Base-by-base conservation (phyloP, 2,797 vertebrate genomes). In the Cephalopachus bancanus region DNA sequence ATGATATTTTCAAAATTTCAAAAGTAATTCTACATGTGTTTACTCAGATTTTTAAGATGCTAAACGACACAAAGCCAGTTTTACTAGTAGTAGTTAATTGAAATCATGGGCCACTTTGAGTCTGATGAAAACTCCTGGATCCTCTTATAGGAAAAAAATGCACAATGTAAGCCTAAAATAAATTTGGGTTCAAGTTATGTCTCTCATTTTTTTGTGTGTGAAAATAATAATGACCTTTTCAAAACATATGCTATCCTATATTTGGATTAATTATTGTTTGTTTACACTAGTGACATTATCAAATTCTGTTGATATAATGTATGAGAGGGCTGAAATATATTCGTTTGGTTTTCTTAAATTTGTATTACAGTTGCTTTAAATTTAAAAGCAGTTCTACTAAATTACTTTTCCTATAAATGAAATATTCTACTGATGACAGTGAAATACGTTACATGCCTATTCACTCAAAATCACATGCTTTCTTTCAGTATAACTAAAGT, bases 21-120 rank as follows among this genome's bases (percentile, higher is more conserved):
- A 86, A 87, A 86, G 59, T 79, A 85, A 11, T 76, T 80, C 49
- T 62, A 65, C 5, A 84, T 76, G 37, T 22, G 15, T 55, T 59
- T 87, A 87, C 64, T 79, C 60, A 89, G 5, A 83, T 44, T 90
- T 92, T 79, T 79, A 88, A 93, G 71, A 95, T 51, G 74, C 3
- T 75, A 30, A 85, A 74, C 92, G 49, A 76, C 3, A 83, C 7
- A 94, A 79, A 83, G 53, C 17, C 26, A 89, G 65, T 67, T 91
- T 87, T 91, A 93, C 12, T 86, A 37, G 16, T 5, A 81, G 26
- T 88, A 96, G 84, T 92, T 76, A 84, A 37, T 3, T 81, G 19
- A 96, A 94, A 83, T 57, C 44, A 76, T 26, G 24, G 88, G 44
- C 8, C 11, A 85, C 33, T 84, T 37, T 78, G 83, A 81, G 60